Evolutionary conservation across 2,113 vertebrate species (phyloP).

Genomic region (Isurus oxyrinchus): DNA sequence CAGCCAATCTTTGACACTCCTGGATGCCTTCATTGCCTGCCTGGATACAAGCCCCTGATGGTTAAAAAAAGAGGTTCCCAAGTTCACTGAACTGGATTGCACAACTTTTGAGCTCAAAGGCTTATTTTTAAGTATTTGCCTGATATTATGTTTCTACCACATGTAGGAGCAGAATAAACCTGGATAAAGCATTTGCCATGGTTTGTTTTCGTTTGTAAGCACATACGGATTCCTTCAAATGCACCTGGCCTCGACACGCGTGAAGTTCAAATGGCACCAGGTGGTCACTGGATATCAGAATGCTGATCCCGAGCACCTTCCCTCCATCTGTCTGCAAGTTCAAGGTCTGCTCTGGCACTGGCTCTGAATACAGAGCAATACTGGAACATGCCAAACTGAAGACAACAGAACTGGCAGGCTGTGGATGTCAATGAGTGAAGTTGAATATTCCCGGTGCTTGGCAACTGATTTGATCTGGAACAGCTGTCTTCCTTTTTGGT

Average conservation of each 20-base stretch:
- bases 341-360: neutral
- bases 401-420: neutral
- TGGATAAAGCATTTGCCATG: neutral
- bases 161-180: neutral
- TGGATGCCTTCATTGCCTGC: neutral
- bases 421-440: neutral
- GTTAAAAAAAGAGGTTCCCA: neutral
- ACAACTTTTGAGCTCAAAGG: neutral
- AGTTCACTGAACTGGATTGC: conserved; percentile 14
- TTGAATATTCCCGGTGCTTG: neutral
- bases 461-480: conserved; percentile 5
- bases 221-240: neutral
- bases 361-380: neutral
- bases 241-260: neutral
- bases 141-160: neutral
- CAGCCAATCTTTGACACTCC: neutral
- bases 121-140: neutral
- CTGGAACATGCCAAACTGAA: neutral
- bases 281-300: neutral
- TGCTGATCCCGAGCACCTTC: neutral
- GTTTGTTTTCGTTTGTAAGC: neutral
- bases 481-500: conserved; percentile 21
- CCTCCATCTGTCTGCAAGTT: neutral
- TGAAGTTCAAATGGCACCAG: neutral
- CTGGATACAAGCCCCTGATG: neutral